Conservation (phyloP, 2,113 vertebrate genomes). For the Elgaria multicarinata region DNA sequence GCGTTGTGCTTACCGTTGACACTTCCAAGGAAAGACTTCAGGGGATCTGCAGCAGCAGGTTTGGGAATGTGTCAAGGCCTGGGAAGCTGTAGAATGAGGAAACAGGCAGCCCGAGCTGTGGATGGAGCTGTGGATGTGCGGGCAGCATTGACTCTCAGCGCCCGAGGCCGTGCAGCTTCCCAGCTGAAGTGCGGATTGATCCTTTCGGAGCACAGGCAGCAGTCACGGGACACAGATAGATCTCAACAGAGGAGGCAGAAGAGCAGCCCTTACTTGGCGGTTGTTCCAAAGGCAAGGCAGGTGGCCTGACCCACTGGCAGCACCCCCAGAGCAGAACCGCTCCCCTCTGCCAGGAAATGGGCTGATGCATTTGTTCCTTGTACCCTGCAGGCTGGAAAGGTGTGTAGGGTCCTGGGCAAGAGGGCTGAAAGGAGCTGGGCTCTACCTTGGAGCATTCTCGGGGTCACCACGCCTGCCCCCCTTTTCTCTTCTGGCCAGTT, state of each 20-base stretch:
- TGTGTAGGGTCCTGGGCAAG: neutral
- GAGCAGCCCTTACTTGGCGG: neutral
- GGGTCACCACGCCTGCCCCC: too few relatives aligned
- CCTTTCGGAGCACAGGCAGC: slow-evolving; percentile 30
- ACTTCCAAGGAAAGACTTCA: accelerated
- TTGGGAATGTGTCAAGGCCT: neutral
- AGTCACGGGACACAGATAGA: slow-evolving; percentile 33
- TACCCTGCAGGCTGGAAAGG: neutral
- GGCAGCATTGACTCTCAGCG: slow-evolving; percentile 22
- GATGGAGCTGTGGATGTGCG: too few relatives aligned
- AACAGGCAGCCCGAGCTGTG: slow-evolving; percentile 38
- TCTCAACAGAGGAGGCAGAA: neutral
- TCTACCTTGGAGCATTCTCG: too few relatives aligned
- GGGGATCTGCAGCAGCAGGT: neutral
- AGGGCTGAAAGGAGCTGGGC: too few relatives aligned
- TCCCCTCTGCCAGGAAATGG: neutral
- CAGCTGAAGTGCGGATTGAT: slow-evolving; percentile 51
- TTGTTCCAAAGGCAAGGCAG: neutral
- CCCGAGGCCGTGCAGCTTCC: slow-evolving; percentile 33
- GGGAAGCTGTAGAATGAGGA: neutral
- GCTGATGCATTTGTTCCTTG: neutral
- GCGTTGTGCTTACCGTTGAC: slow-evolving; percentile 29
- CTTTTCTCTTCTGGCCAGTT: too few relatives aligned
- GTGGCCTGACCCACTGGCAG: accelerated
- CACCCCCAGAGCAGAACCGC: accelerated